phyloP scores from a whole-genome alignment of 2,113 vertebrate genomes.

The Lasiurus cinereus region DNA sequence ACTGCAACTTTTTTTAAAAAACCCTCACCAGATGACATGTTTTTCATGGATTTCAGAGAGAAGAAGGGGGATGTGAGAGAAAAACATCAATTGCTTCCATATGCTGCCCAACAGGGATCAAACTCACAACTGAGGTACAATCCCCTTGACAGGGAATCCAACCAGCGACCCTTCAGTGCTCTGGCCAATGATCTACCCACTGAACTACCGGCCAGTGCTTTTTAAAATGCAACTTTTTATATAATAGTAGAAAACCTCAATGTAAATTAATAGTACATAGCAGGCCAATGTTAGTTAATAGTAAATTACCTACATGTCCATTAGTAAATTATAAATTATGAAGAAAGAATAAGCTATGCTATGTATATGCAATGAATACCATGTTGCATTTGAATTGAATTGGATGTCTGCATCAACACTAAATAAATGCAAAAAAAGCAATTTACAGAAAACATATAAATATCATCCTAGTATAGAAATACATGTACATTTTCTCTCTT shows the following conservation, averaged over 20 bases:
- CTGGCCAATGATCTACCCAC: neutral
- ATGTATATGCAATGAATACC: neutral
- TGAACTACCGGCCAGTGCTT: neutral
- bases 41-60: neutral
- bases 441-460: neutral
- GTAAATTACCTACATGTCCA: neutral
- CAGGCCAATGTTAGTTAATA: neutral
- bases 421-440: slow-evolving; percentile 45
- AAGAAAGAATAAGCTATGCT: slow-evolving; percentile 33
- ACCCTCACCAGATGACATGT: neutral
- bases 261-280: neutral
- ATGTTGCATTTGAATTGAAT: slow-evolving; percentile 7
- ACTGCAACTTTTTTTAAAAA: neutral
- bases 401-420: neutral
- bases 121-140: neutral
- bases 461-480: neutral
- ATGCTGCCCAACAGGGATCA: neutral
- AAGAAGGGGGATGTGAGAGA: neutral
- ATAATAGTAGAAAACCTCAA: neutral
- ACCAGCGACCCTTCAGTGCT: neutral
- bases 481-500: neutral
- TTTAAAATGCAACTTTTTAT: neutral
- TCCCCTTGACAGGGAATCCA: neutral
- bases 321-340: slow-evolving; percentile 1
- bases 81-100: neutral